Evolutionary conservation across 2,113 vertebrate genomes (phyloP).

Genomic region (Rhineura floridana): DNA sequence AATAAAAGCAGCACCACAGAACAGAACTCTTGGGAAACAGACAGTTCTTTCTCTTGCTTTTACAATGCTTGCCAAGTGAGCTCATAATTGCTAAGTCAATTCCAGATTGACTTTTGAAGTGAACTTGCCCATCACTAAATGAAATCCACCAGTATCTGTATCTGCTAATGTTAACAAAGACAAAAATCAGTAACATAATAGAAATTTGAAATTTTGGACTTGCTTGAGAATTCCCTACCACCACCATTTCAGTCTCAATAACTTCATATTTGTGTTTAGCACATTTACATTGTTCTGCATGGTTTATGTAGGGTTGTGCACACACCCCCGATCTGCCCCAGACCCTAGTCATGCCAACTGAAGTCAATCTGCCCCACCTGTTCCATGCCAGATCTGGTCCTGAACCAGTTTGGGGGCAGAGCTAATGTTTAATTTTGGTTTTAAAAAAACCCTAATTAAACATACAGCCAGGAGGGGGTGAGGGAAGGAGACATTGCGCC

Average conservation of each 20-base stretch:
- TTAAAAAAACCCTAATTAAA: no score
- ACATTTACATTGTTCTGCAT: not conserved
- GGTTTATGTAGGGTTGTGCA: no score
- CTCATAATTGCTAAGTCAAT: not conserved
- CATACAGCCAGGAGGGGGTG: no score
- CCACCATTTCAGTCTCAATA: not conserved
- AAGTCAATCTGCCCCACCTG: no score
- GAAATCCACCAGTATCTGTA: not conserved
- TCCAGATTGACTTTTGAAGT: not conserved
- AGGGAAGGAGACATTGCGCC: no score
- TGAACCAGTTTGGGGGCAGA: no score
- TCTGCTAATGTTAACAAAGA: not conserved
- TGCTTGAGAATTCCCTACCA: not conserved
- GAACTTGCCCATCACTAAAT: not conserved
- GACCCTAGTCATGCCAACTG: no score
- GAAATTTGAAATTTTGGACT: not conserved
- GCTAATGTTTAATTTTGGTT: no score
- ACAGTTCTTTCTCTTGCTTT: not conserved
- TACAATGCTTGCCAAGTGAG: not conserved
- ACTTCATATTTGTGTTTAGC: not conserved
- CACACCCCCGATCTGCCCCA: no score
- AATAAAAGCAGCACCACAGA: no score
- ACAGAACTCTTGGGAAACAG: not conserved
- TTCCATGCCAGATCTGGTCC: no score
- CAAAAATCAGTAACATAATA: not conserved